Evolutionary conservation across 2,888 invertebrate genomes (phyloP).

Genomic region (Apodemia hepburni): DNA sequence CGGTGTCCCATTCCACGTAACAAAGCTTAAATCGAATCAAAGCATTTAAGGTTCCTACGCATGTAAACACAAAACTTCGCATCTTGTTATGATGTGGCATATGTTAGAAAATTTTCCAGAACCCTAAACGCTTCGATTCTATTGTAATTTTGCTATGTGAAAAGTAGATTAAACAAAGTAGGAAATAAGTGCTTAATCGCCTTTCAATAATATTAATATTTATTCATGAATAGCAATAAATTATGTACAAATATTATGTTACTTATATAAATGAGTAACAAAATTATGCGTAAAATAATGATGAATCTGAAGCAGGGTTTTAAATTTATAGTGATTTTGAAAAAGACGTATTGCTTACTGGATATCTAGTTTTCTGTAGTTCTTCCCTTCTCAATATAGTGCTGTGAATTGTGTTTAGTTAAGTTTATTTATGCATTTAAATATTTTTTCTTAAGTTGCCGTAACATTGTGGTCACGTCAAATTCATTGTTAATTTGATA

Average conservation of each 20-base stretch:
- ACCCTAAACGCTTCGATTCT: no score
- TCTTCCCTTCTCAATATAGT: not conserved
- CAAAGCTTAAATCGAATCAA: no score
- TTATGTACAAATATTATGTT: not conserved
- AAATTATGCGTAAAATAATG: not conserved
- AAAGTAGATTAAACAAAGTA: no score
- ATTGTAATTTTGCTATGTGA: no score
- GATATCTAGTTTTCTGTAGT: not conserved
- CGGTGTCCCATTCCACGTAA: no score
- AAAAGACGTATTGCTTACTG: no score
- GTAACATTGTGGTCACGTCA: not conserved
- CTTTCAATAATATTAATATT: not conserved
- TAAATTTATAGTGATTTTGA: not conserved
- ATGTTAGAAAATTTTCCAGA: no score
- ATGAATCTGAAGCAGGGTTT: not conserved
- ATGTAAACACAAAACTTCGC: no score
- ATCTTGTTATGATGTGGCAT: no score
- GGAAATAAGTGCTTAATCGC: not conserved
- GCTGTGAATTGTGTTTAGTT: conserved; percentile 4
- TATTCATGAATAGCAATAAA: not conserved
- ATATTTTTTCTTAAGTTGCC: not conserved
- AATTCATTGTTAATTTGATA: not conserved
- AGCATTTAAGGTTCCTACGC: no score
- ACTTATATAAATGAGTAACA: not conserved
- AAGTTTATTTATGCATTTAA: not conserved